These are phyloP conservation scores for Catharus bicknelli DNA, from an alignment of 2,113 vertebrate genomes.

Conservation along the genomic window DNA sequence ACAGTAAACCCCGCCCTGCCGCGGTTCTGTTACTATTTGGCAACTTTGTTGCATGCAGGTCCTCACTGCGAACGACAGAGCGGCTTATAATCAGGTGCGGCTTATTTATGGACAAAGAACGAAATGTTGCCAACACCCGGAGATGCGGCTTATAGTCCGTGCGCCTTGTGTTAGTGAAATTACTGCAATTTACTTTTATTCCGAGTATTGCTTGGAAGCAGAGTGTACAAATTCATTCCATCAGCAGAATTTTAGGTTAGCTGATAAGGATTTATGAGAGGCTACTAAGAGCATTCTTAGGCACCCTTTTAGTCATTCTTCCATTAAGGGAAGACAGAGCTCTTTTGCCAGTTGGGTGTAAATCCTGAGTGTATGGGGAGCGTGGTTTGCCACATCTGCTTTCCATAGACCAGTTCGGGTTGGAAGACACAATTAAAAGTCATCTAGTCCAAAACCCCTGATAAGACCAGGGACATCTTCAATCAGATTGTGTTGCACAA, in stretches of 20 bases:
- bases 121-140: too few species aligned
- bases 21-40: too few species aligned
- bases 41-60: too few species aligned
- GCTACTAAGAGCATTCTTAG: background rate
- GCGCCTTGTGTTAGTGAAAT: too few species aligned
- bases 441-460: background rate
- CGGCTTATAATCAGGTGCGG: too few species aligned
- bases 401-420: background rate
- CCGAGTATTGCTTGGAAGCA: background rate
- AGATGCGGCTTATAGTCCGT: too few species aligned
- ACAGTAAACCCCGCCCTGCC: too few species aligned
- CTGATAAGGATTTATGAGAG: background rate
- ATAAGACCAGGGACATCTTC: background rate
- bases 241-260: background rate
- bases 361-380: background rate
- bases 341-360: background rate
- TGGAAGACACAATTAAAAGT: background rate
- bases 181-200: background rate
- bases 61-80: too few species aligned
- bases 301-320: background rate
- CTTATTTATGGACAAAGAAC: too few species aligned
- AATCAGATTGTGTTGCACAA: fast-evolving
- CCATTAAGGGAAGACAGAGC: background rate
- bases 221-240: background rate
- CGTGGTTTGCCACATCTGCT: background rate